phyloP scores from a whole-genome alignment of 2,113 vertebrate genomes.

The Gadus macrocephalus region DNA sequence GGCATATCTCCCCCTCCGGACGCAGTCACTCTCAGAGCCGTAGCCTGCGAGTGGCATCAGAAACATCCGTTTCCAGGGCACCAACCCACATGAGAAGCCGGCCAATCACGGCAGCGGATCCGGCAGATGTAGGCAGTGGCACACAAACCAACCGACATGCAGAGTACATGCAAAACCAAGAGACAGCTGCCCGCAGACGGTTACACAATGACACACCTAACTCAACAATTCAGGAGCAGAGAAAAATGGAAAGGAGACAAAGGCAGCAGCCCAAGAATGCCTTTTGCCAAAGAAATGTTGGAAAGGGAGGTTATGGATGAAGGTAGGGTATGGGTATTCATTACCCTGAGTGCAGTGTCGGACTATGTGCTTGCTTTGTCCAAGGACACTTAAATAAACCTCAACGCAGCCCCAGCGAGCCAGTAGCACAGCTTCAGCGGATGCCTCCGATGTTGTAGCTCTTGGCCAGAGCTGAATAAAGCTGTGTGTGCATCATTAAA shows the following conservation, averaged over 20 bases:
- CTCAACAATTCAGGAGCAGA: slow-evolving; percentile 1
- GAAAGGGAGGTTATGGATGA: neutral
- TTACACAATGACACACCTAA: slow-evolving; percentile 37
- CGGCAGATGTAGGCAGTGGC: slow-evolving; percentile 54
- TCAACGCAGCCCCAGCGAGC: slow-evolving; percentile 20
- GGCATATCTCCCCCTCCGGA: slow-evolving; percentile 52
- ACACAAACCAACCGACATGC: slow-evolving; percentile 44
- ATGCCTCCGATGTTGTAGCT: slow-evolving; percentile 27
- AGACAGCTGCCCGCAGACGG: slow-evolving; percentile 32
- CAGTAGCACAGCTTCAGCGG: slow-evolving; percentile 21
- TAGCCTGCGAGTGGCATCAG: slow-evolving; percentile 59
- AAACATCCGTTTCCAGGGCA: slow-evolving; percentile 66
- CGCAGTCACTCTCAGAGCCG: slow-evolving; percentile 63
- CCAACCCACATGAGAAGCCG: slow-evolving; percentile 48
- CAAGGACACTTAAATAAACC: slow-evolving; percentile 6
- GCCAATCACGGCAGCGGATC: slow-evolving; percentile 37
- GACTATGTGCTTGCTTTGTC: too few relatives aligned
- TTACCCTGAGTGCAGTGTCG: too few relatives aligned
- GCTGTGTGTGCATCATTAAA: slow-evolving; percentile 48
- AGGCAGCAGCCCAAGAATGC: neutral
- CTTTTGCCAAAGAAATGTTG: too few relatives aligned
- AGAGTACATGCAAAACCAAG: slow-evolving; percentile 44
- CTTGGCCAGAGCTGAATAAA: slow-evolving; percentile 33
- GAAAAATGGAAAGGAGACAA: neutral
- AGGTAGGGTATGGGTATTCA: too few relatives aligned